Evolutionary conservation across 2,113 vertebrate species (phyloP), one percentile per base, ranked within the genome.

Genomic region (Alexandromys fortis): DNA sequence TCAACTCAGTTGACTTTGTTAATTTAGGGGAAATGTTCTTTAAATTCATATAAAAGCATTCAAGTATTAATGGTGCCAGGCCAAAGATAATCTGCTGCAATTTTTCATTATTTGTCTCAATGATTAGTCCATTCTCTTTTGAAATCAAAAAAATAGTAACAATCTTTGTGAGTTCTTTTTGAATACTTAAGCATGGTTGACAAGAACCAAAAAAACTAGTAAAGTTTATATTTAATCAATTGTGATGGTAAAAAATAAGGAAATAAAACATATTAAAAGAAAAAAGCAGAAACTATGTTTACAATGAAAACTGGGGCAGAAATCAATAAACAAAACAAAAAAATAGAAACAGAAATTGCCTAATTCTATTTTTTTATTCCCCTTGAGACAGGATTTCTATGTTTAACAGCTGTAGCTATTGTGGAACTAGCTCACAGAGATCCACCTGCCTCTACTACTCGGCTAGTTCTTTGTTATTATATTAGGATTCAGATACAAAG

Each of bases 211-310:
- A 96, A 91, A 19, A 24, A 83, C 38, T 3, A 11, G 78, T 12
- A 61, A 58, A 78, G 61, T 94, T 97, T 70, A 96, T 30, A 95
- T 95, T 96, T 96, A 89, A 89, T 81, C n/a, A 86, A 85, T 12
- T 61, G 19, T 52, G 11, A 94, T 86, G 65, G 65, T 86, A 16
- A 79, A 76, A 79, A 93, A 33, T 95, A 45, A 35, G 33, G 81
- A 89, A 92, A 33, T 10, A 67, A 55, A 85, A 83, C 83, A 92
- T 75, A 75, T 73, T 47, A 82, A 85, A 86, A 86, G 30, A 16
- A 90, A 94, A 92, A 17, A 3, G n/a, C 5, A 63, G 75, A 72
- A 94, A 90, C 30, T 58, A 78, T 77, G 45, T 73, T 92, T 68
- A 91, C 30, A 83, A 72, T 61, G 70, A 82, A 95, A 86, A 88